A percentile compares a stretch with the other conserved stretches of the same genome.
Evolutionary conservation across 2,888 invertebrate genomes (phyloP).

Genomic region (Drosophila lutescens): DNA sequence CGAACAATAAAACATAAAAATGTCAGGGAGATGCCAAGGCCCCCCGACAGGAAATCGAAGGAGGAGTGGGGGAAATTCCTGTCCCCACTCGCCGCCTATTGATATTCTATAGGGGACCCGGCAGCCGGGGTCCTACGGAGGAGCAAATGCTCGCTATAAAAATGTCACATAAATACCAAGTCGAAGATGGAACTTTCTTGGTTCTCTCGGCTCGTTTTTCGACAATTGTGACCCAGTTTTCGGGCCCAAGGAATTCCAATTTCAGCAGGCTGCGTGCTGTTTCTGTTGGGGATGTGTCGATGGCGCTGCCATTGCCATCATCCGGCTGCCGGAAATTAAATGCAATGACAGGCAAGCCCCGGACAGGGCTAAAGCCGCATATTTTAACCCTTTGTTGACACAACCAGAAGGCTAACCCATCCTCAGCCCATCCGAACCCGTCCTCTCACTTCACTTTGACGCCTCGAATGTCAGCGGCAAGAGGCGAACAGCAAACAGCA

Average conservation of each 20-base stretch:
- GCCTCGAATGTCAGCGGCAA: slow-evolving; percentile 50
- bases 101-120: slow-evolving; percentile 35
- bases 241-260: slow-evolving; percentile 65
- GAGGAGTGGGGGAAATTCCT: slow-evolving; percentile 17
- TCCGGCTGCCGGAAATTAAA: slow-evolving; percentile 69
- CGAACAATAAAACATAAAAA: slow-evolving; percentile 72
- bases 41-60: slow-evolving; percentile 42
- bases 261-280: slow-evolving; percentile 51
- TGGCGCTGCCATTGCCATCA: slow-evolving; percentile 56
- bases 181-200: slow-evolving; percentile 58
- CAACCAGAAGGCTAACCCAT: slow-evolving; percentile 23
- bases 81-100: slow-evolving; percentile 29
- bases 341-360: slow-evolving; percentile 70
- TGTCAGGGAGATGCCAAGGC: slow-evolving; percentile 40
- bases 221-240: slow-evolving; percentile 51
- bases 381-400: slow-evolving; percentile 70
- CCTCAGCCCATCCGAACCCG: neutral
- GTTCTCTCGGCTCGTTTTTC: slow-evolving; percentile 31
- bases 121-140: slow-evolving; percentile 38
- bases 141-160: slow-evolving; percentile 63
- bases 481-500: slow-evolving; percentile 27
- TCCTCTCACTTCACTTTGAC: slow-evolving; percentile 37
- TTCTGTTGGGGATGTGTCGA: slow-evolving; percentile 44
- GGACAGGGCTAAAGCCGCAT: slow-evolving; percentile 53
- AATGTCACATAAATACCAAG: slow-evolving; percentile 77